Evolutionary conservation across 1,140 invertebrate genomes (phyloP).

Genomic region (Yoshiicerus persimilis): DNA sequence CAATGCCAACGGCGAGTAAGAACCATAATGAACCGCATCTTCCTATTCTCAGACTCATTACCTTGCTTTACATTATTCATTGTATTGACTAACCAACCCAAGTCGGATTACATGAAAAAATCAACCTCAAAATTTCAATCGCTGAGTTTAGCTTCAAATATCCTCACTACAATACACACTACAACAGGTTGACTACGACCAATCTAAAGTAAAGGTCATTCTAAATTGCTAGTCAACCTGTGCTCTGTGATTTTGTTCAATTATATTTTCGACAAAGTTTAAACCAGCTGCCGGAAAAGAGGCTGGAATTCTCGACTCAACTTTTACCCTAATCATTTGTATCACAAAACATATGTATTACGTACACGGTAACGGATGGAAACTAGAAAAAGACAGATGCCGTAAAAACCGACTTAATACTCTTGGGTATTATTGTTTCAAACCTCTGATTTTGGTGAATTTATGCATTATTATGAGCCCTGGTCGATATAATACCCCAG

Average conservation of each 20-base stretch:
- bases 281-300: slow-evolving; percentile 26
- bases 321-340: not conserved
- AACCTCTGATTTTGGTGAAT: too few species aligned
- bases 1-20: slow-evolving; percentile 14
- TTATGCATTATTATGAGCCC: too few species aligned
- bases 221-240: not conserved
- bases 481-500: too few species aligned
- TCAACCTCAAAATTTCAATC: not conserved
- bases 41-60: slow-evolving; percentile 40
- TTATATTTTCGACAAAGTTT: not conserved
- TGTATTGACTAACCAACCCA: not conserved
- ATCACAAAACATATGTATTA: not conserved
- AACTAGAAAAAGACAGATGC: not conserved
- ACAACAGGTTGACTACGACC: not conserved
- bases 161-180: not conserved
- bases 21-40: slow-evolving; percentile 45
- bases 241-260: slow-evolving; percentile 12
- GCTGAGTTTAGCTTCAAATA: not conserved
- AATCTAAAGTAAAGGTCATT: not conserved
- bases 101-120: not conserved
- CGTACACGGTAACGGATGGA: not conserved
- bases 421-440: too few species aligned
- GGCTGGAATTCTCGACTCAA: not conserved
- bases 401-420: too few species aligned
- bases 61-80: slow-evolving; percentile 24